Percentiles rank a stretch among this genome's conserved stretches.
Evolutionary conservation across 2,888 invertebrate genomes (phyloP).

Genomic region (Caenorhabditis sulstoni): DNA sequence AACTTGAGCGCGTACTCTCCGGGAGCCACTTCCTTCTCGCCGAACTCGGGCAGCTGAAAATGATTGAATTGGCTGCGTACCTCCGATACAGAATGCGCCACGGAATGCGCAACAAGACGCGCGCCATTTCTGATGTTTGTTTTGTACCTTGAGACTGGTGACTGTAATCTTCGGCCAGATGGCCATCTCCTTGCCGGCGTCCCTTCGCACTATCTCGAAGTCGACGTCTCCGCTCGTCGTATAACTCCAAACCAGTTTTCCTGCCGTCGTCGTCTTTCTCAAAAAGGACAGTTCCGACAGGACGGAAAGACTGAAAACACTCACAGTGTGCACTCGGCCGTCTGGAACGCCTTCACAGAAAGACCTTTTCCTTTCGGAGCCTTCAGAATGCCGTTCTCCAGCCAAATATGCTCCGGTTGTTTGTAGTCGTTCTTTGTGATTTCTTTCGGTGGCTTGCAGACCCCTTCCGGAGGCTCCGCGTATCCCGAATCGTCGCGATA

Average conservation of each 20-base stretch:
- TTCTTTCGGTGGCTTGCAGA: conserved; percentile 47
- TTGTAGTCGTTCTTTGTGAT: conserved; percentile 54
- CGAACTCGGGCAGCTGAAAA: conserved; percentile 72
- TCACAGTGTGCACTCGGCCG: conserved; percentile 34
- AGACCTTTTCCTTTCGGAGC: conserved; percentile 45
- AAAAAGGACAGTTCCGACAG: conserved; percentile 24
- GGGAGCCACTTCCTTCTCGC: conserved; percentile 57
- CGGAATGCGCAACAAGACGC: not conserved
- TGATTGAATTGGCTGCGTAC: not conserved
- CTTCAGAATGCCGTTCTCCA: conserved; percentile 52
- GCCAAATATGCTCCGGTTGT: conserved; percentile 60
- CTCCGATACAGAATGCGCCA: too few species aligned
- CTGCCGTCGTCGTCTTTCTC: conserved; percentile 63
- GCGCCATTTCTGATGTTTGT: too few species aligned
- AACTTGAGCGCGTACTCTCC: conserved; percentile 72
- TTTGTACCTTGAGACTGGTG: conserved; percentile 68
- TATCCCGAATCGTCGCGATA: conserved; percentile 73
- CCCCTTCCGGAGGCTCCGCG: conserved; percentile 68
- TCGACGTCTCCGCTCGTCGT: conserved; percentile 73
- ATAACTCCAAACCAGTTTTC: conserved; percentile 75
- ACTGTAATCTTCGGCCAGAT: conserved; percentile 76
- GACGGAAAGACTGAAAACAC: conserved; percentile 8
- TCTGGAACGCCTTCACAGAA: conserved; percentile 42
- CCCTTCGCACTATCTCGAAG: conserved; percentile 72
- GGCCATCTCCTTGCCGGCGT: conserved; percentile 64